Evolutionary conservation across 2,113 vertebrate species (phyloP).

Genomic region (Python bivittatus): DNA sequence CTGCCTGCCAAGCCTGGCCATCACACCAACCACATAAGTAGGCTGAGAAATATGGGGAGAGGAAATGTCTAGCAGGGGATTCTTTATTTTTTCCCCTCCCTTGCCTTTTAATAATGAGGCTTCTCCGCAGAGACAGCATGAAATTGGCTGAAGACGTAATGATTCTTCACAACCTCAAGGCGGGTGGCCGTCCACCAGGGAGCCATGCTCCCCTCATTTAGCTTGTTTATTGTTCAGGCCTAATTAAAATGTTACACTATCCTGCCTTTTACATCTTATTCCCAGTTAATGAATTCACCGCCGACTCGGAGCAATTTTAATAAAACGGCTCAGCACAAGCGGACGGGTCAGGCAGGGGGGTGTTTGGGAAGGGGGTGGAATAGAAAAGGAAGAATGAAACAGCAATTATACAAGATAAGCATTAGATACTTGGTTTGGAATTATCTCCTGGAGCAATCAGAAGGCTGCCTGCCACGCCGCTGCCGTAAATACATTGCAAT

Average conservation of each 20-base stretch:
- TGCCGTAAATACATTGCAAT: slow-evolving; percentile 38
- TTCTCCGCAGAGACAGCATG: slow-evolving; percentile 59
- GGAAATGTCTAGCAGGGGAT: slow-evolving; percentile 26
- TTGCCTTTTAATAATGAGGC: slow-evolving; percentile 39
- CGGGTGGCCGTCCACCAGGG: slow-evolving; percentile 72
- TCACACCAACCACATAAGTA: slow-evolving; percentile 26
- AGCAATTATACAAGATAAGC: slow-evolving; percentile 36
- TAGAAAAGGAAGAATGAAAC: slow-evolving; percentile 38
- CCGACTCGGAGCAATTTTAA: slow-evolving; percentile 61
- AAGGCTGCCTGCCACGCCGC: slow-evolving; percentile 11
- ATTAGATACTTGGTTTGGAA: slow-evolving; percentile 21
- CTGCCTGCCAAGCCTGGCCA: neutral
- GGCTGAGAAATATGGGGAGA: slow-evolving; percentile 40
- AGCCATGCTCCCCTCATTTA: slow-evolving; percentile 74
- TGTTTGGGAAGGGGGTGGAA: neutral
- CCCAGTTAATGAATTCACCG: slow-evolving; percentile 75
- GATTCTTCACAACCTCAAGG: slow-evolving; percentile 70
- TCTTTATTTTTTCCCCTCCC: slow-evolving; percentile 26
- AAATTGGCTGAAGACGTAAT: slow-evolving; percentile 76
- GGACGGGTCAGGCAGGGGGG: slow-evolving; percentile 46
- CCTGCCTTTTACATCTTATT: slow-evolving; percentile 71
- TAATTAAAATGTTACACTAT: slow-evolving; percentile 79
- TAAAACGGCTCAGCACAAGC: slow-evolving; percentile 51
- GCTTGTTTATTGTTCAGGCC: slow-evolving; percentile 81
- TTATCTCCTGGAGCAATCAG: slow-evolving; percentile 33